Evolutionary conservation across 1,140 invertebrate genomes (phyloP).

Genomic region (Sarcophaga bullata): DNA sequence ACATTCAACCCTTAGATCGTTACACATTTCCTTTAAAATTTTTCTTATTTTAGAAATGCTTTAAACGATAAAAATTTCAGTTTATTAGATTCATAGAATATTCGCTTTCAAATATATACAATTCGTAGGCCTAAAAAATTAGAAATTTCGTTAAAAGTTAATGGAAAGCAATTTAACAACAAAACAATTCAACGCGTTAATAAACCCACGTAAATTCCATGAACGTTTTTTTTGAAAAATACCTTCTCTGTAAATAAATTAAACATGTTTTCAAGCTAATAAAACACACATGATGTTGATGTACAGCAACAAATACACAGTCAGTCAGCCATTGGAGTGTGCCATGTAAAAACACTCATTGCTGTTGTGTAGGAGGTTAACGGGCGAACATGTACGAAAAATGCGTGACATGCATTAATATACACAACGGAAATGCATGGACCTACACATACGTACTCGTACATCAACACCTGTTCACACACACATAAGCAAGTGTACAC

Average conservation of each 20-base stretch:
- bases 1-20: no score
- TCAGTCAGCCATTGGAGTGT: no score
- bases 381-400: neutral
- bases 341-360: no score
- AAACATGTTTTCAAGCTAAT: constrained; percentile 15
- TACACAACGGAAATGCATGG: neutral
- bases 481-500: neutral
- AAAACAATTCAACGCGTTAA: neutral
- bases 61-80: no score
- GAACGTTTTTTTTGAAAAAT: constrained; percentile 2
- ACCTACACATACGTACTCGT: no score
- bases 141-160: neutral
- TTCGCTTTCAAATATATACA: neutral
- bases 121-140: neutral
- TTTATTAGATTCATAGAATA: neutral
- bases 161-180: neutral
- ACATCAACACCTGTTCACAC: no score
- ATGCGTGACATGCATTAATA: constrained; percentile 4
- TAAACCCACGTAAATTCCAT: neutral
- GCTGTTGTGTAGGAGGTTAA: neutral
- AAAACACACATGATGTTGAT: neutral
- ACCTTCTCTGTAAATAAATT: constrained; percentile 10
- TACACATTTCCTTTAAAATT: no score
- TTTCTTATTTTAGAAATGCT: no score
- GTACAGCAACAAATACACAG: no score